Evolutionary conservation across 2,113 vertebrate genomes (phyloP), one percentile per base, ranked within the genome.

Genomic region (Progne subis): DNA sequence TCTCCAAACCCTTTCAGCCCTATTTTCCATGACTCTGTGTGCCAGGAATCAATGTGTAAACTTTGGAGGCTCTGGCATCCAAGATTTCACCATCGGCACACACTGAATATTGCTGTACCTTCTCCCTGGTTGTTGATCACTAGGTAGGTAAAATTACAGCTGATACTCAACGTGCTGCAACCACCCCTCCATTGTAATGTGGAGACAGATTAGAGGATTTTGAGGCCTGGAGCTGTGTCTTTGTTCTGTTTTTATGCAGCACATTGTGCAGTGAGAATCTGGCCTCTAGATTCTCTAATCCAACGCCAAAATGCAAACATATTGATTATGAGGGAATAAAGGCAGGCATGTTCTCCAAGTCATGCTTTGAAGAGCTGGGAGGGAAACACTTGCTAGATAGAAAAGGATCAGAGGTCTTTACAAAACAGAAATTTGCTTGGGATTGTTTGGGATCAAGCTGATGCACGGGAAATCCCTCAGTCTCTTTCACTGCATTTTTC

Each of bases 221-320:
- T 9, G 43, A 64, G 86, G 69, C 90, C 88, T 57, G 82, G 82
- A 88, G 90, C 88, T 82, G 61, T 88, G 41, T 86, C 93, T 96
- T 92, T 94, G 72, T 95, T 93, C 80, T 75, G 41, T 92, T 41
- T 95, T 95, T 95, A 82, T 86, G 88, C 92, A 96, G 60, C 86
- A 90, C 82, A 12, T 88, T 88, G 72, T 81, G 81, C 88, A 92
- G 57, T 94, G 90, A 86, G 90, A 86, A 86, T 56, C 46, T 86
- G 64, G 75, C 78, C 94, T 91, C 72, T 67, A 64, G 37, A 37
- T 37, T 37, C 37, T 37, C 37, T 37, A 37, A 37, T 37, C 86
- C 86, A 85, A 14, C 61, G 74, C 91, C 64, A 60, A 90, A 94
- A 92, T 94, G 92, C 64, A 55, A 57, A 88, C 86, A 75, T 92